Evolutionary conservation across 1,140 invertebrate genomes (phyloP), one percentile per base, ranked within the genome.

Genomic region (Drosophila orena): DNA sequence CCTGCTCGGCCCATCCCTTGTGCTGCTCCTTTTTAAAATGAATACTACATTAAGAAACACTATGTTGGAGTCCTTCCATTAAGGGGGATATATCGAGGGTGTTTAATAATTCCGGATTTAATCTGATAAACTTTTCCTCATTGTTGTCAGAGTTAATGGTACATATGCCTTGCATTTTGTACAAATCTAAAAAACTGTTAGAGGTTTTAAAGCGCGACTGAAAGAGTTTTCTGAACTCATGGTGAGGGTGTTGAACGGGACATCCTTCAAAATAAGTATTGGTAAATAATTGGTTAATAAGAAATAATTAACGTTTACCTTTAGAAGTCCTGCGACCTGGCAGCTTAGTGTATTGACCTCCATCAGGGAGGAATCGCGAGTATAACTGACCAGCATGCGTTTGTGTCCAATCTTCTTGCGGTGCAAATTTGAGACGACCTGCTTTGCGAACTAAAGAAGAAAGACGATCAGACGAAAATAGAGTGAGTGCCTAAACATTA

Each of bases 171-270:
- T 94, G 95, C 93, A 97, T 94, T 90, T 96, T 96, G 81, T 96
- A 96, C 54, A 98, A 93, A 79, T 97, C 97, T 1, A 96, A 95
- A 1, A 97, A 94, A 76, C 95, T 96, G 17, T 97, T 95, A 1
- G 95, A 95, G 44, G 95, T 95, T 91, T 96, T 95, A 84, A 96
- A 98, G 60, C 97, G 95, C 77, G 95, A 96, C 92, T 98, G 97
- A 91, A 96, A 97, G 73, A 97, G 93, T 92, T 97, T 96, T 56
- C 97, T 95, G 77, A 98, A 97, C 92, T 97, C 30, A 98, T 93
- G 3, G 96, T 96, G 66, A 98, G 93, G 71, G 94, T 94, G 83
- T 96, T 94, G 2, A 95, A 95, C 44, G 97, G 96, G 38, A 97
- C 96, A 90, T 97, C 95, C 84, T 94, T 22, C 58, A 77, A 42